A percentile compares a stretch with the other conserved stretches of the same genome.
These are phyloP conservation scores for Tanypteryx hageni DNA, from an alignment of 2,888 invertebrate genomes.

Conservation along the genomic window DNA sequence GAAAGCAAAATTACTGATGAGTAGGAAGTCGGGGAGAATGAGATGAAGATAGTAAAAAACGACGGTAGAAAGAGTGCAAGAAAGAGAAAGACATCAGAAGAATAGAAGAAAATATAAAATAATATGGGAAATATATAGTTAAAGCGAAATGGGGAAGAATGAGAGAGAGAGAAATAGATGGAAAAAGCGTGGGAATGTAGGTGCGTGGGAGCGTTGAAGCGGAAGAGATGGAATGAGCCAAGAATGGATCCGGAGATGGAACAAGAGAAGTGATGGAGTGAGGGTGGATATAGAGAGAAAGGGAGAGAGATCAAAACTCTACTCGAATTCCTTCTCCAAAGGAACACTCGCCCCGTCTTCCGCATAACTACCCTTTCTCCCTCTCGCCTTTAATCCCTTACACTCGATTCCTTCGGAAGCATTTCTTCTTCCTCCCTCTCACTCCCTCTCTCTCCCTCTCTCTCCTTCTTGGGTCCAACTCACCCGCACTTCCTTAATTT, in stretches of 20 bases:
- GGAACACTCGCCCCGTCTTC: too few relatives aligned
- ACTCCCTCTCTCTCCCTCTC: neutral
- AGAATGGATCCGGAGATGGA: too few relatives aligned
- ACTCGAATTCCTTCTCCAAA: too few relatives aligned
- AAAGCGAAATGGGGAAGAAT: neutral
- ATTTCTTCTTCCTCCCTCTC: neutral
- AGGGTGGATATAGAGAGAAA: neutral
- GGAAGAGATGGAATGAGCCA: too few relatives aligned
- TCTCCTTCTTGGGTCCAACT: neutral
- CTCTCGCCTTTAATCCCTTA: neutral
- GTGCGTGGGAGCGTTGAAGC: too few relatives aligned
- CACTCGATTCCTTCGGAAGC: neutral
- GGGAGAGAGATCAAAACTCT: neutral
- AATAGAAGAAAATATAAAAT: neutral
- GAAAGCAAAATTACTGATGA: neutral
- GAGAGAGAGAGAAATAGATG: too few relatives aligned
- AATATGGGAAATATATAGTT: neutral
- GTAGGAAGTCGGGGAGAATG: neutral
- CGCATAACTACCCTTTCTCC: neutral
- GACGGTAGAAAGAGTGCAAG: neutral
- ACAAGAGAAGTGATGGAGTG: too few relatives aligned
- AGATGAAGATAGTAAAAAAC: neutral
- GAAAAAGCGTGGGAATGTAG: too few relatives aligned
- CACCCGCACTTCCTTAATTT: conserved; percentile 32
- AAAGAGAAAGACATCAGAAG: neutral